A percentile compares a stretch with the other conserved stretches of the same genome.
Evolutionary conservation across 2,113 vertebrate species (phyloP).

Genomic region (Spizaetus ornatus): DNA sequence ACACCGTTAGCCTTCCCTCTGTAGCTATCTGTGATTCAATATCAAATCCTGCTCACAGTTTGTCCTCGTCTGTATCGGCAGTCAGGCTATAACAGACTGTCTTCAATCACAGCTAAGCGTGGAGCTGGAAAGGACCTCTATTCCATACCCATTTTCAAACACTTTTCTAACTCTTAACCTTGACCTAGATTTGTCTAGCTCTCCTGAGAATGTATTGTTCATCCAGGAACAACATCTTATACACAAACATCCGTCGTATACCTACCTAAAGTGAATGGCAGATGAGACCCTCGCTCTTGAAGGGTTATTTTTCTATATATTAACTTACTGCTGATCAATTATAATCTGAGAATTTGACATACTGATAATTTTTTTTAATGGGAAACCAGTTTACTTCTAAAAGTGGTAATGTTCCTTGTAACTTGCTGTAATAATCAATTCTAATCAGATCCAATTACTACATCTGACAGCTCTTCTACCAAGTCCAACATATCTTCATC

Average conservation of each 20-base stretch:
- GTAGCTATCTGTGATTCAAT: background rate
- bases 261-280: background rate
- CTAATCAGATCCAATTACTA: background rate
- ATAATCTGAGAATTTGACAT: background rate
- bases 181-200: background rate
- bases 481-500: background rate
- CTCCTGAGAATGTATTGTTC: background rate
- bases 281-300: background rate
- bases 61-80: background rate
- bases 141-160: background rate
- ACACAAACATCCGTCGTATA: rapidly evolving
- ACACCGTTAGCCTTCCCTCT: rapidly evolving
- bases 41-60: background rate
- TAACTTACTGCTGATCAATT: background rate
- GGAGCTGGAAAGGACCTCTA: background rate
- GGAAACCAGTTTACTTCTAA: background rate
- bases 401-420: rapidly evolving
- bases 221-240: background rate
- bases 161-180: background rate
- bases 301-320: background rate
- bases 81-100: background rate
- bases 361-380: background rate
- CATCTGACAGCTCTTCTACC: background rate
- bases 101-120: background rate
- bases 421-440: background rate